Percentiles rank a stretch among this genome's conserved stretches.
Evolutionary conservation across 2,888 invertebrate species (phyloP).

Genomic region (Callimorpha dominula): DNA sequence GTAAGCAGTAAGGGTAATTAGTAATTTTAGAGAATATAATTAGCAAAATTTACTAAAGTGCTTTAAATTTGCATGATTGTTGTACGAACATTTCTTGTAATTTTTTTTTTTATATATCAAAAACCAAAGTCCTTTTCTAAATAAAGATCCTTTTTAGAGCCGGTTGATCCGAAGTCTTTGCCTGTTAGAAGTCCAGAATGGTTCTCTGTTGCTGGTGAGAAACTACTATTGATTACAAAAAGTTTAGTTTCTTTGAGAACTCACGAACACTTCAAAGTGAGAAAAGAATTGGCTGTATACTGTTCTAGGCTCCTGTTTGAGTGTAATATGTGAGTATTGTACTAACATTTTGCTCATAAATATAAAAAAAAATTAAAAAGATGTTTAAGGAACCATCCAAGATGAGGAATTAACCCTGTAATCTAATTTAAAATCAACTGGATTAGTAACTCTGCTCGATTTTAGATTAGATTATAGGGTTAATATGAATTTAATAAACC

Average conservation of each 20-base stretch:
- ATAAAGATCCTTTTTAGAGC: constrained; percentile 45
- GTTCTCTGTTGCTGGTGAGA: constrained; percentile 87
- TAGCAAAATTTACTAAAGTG: constrained; percentile 38
- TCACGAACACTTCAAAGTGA: constrained; percentile 88
- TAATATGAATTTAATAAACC: no score
- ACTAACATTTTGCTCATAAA: neutral
- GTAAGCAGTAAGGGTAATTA: constrained; percentile 81
- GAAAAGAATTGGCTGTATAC: constrained; percentile 88
- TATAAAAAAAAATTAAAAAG: neutral
- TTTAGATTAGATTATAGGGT: neutral
- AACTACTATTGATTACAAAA: constrained; percentile 81
- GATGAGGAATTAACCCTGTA: neutral
- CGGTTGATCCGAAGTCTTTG: constrained; percentile 57
- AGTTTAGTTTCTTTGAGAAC: constrained; percentile 84
- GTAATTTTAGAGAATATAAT: constrained; percentile 65
- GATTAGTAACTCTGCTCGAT: neutral
- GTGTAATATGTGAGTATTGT: constrained; percentile 84
- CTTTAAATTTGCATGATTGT: constrained; percentile 14
- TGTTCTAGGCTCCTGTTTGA: constrained; percentile 86
- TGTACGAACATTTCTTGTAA: neutral
- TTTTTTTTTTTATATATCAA: neutral
- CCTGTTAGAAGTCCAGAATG: constrained; percentile 82
- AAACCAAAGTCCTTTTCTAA: neutral
- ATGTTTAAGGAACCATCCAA: no score
- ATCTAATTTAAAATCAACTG: neutral